Evolutionary conservation across 2,113 vertebrate species (phyloP).

Genomic region (Clarias batrachus): DNA sequence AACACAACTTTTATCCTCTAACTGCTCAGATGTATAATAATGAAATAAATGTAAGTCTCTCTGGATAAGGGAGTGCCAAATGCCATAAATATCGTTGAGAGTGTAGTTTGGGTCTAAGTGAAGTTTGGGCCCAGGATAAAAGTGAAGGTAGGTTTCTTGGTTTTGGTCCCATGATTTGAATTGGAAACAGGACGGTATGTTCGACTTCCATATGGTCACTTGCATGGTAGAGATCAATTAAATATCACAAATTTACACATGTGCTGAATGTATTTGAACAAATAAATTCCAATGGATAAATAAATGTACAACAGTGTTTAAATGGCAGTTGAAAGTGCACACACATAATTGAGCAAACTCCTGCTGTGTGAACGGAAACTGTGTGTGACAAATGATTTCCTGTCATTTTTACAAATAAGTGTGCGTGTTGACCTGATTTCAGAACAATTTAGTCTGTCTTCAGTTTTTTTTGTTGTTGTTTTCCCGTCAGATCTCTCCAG

Average conservation of each 20-base stretch:
- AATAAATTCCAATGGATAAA: neutral
- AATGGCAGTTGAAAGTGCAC: neutral
- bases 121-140: neutral
- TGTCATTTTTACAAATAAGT: neutral
- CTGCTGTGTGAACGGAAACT: neutral
- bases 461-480: neutral
- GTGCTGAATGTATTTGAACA: neutral
- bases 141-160: neutral
- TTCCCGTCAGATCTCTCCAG: neutral
- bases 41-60: too few relatives aligned
- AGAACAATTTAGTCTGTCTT: neutral
- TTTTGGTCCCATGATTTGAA: neutral
- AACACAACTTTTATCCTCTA: too few relatives aligned
- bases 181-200: neutral
- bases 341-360: neutral
- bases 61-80: too few relatives aligned
- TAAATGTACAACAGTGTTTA: neutral
- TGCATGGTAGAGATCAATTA: neutral
- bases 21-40: too few relatives aligned
- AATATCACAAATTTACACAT: neutral
- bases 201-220: neutral
- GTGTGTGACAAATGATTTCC: neutral
- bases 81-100: too few relatives aligned
- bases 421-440: conserved; percentile 41
- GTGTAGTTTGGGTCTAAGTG: too few relatives aligned